Conservation (phyloP, 2,113 vertebrate genomes). For the Passerina amoena region DNA sequence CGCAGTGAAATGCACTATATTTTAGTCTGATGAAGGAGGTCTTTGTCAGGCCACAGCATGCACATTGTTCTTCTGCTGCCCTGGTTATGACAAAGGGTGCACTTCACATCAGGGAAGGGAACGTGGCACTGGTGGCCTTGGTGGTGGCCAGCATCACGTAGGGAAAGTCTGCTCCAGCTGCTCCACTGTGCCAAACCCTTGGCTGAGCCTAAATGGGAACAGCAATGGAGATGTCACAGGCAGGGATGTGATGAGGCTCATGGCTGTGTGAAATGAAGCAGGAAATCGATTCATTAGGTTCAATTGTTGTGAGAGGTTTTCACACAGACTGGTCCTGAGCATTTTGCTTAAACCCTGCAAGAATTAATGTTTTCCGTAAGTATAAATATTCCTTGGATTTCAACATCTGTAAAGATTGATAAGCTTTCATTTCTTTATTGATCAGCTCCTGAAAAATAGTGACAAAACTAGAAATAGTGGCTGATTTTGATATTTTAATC, state of each 20-base stretch:
- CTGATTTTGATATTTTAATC: neutral
- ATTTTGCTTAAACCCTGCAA: neutral
- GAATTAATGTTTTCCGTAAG: fast-evolving
- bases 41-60: neutral
- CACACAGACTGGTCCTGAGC: neutral
- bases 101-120: neutral
- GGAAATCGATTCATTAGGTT: neutral
- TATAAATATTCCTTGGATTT: neutral
- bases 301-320: neutral
- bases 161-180: neutral
- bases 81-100: neutral
- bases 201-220: neutral
- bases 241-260: neutral
- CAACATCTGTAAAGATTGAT: neutral
- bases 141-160: neutral
- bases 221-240: neutral
- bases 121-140: neutral
- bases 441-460: neutral
- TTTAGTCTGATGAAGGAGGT: neutral
- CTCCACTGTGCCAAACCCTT: neutral
- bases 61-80: neutral
- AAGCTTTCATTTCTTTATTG: neutral
- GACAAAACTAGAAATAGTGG: neutral
- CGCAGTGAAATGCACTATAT: neutral
- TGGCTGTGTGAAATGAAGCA: neutral